phyloP scores from a whole-genome alignment of 2,797 vertebrate genomes.

The Leptatherina wallacei region DNA sequence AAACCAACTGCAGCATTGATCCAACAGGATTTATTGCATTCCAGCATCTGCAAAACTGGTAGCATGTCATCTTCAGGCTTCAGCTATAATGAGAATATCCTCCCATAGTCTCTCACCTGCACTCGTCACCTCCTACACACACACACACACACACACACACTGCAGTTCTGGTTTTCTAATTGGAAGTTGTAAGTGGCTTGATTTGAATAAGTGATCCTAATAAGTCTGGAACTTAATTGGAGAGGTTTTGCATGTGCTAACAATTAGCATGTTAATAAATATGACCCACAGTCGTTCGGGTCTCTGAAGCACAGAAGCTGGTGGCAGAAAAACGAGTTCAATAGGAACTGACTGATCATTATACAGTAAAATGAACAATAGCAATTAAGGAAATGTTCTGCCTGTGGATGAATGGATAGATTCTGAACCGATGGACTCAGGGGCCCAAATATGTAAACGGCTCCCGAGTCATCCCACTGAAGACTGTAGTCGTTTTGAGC shows the following conservation, averaged over 20 bases:
- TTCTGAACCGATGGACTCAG: background rate
- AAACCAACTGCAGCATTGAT: constrained; percentile 44
- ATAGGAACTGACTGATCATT: background rate
- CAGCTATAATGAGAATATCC: constrained; percentile 50
- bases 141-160: constrained; percentile 1
- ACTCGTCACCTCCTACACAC: constrained; percentile 15
- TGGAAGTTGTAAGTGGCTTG: constrained; percentile 22
- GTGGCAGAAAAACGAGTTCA: constrained; percentile 18
- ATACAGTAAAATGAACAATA: background rate
- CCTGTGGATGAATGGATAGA: background rate
- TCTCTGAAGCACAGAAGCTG: constrained; percentile 3
- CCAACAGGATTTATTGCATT: constrained; percentile 64
- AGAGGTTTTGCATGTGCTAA: constrained; percentile 26
- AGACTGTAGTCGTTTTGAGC: no score
- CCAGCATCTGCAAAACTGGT: constrained; percentile 49
- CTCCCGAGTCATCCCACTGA: background rate
- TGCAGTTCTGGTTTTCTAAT: constrained; percentile 26
- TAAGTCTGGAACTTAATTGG: constrained; percentile 28
- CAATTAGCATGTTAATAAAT: constrained; percentile 32
- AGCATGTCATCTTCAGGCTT: constrained; percentile 50
- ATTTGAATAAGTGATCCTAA: constrained; percentile 38
- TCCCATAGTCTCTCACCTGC: constrained; percentile 40
- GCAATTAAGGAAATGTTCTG: background rate
- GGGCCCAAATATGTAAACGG: background rate
- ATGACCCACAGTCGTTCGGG: background rate